These are phyloP conservation scores for Rafetus swinhoei DNA, from an alignment of 2,113 vertebrate species.

Conservation along the genomic window DNA sequence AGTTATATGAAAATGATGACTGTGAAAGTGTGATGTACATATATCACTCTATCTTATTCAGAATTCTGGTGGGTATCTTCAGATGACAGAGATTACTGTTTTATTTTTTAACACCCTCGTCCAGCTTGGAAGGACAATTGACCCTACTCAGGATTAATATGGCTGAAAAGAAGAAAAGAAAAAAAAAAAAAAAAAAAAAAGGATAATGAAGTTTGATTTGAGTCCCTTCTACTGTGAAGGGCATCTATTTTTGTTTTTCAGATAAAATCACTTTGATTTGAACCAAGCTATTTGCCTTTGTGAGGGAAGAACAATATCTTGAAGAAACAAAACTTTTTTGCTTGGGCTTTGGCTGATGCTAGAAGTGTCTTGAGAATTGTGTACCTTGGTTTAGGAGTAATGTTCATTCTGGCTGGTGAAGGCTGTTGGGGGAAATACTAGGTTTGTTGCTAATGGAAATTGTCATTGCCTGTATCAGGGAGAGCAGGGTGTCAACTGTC, in stretches of 20 bases:
- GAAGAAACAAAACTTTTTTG: neutral
- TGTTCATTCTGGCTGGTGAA: neutral
- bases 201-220: neutral
- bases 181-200: accelerated
- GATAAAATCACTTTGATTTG: neutral
- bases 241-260: neutral
- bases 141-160: neutral
- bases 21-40: neutral
- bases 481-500: neutral
- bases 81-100: neutral
- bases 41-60: neutral
- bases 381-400: accelerated
- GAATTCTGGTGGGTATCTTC: neutral
- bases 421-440: neutral
- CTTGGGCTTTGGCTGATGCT: neutral
- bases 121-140: neutral
- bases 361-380: neutral
- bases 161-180: neutral
- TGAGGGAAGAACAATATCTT: neutral
- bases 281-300: neutral
- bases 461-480: neutral
- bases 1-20: neutral
- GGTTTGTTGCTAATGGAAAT: neutral
- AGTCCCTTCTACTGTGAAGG: neutral
- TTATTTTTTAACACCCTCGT: neutral